Percentiles rank a stretch among this genome's conserved stretches.
Evolutionary conservation across 2,797 vertebrate species (phyloP).

Genomic region (Cuculus canorus): DNA sequence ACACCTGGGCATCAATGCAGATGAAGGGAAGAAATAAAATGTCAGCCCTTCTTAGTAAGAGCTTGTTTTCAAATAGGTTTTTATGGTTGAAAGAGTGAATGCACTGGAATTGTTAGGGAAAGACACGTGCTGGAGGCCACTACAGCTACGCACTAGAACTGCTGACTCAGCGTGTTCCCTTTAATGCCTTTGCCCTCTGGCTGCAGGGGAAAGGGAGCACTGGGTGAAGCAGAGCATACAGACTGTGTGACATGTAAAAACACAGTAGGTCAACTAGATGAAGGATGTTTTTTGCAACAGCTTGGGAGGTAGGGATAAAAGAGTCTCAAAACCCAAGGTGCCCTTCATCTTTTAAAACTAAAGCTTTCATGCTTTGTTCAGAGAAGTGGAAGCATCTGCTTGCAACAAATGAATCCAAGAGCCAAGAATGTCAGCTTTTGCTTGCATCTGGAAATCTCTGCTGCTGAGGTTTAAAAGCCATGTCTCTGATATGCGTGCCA

Average conservation of each 20-base stretch:
- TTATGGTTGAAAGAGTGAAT: not conserved
- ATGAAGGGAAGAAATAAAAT: not conserved
- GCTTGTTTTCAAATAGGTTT: not conserved
- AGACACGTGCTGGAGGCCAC: not conserved
- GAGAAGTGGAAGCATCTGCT: not conserved
- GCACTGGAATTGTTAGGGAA: not conserved
- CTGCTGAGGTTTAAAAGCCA: not conserved
- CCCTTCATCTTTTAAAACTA: not conserved
- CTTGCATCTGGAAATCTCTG: not conserved
- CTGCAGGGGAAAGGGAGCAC: not conserved
- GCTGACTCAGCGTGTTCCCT: not conserved
- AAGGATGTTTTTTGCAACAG: not conserved
- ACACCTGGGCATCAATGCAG: not conserved
- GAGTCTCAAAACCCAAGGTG: not conserved
- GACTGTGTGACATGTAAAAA: not conserved
- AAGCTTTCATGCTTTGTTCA: not conserved
- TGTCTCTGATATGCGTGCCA: not conserved
- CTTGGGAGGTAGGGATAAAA: not conserved
- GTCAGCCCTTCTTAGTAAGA: not conserved
- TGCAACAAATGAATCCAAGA: not conserved
- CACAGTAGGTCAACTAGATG: not conserved
- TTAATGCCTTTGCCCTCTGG: not conserved
- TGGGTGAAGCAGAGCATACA: not conserved
- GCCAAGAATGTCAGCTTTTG: not conserved
- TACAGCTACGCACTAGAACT: not conserved